Evolutionary conservation across 2,888 invertebrate species (phyloP), one percentile per base, ranked within the genome.

Genomic region (Serrognathus titanus): DNA sequence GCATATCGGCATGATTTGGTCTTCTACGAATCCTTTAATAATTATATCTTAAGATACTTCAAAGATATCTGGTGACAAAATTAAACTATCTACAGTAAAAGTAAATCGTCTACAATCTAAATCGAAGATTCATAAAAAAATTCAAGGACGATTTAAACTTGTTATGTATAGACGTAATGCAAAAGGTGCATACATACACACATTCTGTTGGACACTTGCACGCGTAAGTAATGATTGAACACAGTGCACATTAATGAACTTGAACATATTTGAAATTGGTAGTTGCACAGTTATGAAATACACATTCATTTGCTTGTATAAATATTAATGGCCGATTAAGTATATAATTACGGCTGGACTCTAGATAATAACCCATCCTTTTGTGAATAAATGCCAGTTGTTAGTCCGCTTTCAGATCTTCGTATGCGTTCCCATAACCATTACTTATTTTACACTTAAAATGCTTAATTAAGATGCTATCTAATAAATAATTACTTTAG

Each of bases 381-480:
- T 16, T 13, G 43, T 9, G 12, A 20, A 13, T 40, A 40, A 40
- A 40, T 40, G 43, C 43, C 43, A 43, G 43, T 43, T 43, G 43
- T 16, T 11, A 20, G 43, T 20, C 43, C 16, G 12, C 43, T 10
- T 20, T 43, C 43, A 8, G n/a, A 43, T 43, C 20, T 16, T 13
- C 9, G 3, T 16, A 43, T n/a, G n/a, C 12, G 43, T 16, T 43
- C 43, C 20, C 43, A 43, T 43, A 43, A 20, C 13, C 20, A 43
- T 43, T 43, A 20, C 43, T 43, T 43, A 9, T 43, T 43, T 43
- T 43, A 43, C 43, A 43, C 43, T 13, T 43, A 43, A 43, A 43
- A 43, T 16, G 12, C 43, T 20, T 43, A 43, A 43, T 43, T 43
- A 43, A 43, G 43, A 43, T 43, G 16, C 13, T 43, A 43, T 43